Conservation (phyloP, 2,888 invertebrate species). For the Habroteleia sp. region DNA sequence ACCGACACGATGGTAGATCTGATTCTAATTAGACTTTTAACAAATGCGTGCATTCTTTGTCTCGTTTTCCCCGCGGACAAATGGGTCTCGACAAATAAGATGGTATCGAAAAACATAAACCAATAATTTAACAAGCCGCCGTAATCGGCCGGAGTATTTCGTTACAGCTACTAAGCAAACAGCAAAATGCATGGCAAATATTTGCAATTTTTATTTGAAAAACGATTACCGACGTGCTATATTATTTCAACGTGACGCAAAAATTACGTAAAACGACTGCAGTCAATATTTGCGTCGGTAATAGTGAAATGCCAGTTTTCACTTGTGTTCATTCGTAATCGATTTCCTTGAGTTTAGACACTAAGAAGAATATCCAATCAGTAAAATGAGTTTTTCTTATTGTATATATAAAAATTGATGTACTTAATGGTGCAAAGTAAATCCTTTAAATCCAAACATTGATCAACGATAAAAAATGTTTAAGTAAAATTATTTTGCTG, state of each 20-base stretch:
- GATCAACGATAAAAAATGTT: too few relatives aligned
- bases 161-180: slow-evolving; percentile 22
- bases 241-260: slow-evolving; percentile 6
- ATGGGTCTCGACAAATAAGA: slow-evolving; percentile 29
- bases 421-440: too few relatives aligned
- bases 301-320: slow-evolving; percentile 5
- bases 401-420: too few relatives aligned
- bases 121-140: slow-evolving; percentile 4
- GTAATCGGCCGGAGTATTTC: slow-evolving; percentile 24
- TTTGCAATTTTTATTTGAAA: slow-evolving; percentile 20
- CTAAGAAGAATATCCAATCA: too few relatives aligned
- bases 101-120: slow-evolving; percentile 24
- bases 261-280: slow-evolving; percentile 7
- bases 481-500: too few relatives aligned
- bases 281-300: slow-evolving; percentile 18
- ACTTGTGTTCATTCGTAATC: slow-evolving; percentile 3
- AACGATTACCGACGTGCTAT: not conserved
- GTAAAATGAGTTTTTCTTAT: too few relatives aligned
- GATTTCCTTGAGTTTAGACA: slow-evolving; percentile 15
- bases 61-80: slow-evolving; percentile 35
- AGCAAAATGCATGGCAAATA: slow-evolving; percentile 6
- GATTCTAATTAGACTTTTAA: slow-evolving; percentile 52
- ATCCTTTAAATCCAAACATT: too few relatives aligned
- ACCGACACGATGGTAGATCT: slow-evolving; percentile 34
- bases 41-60: slow-evolving; percentile 38